A percentile compares a stretch with the other conserved stretches of the same genome.
phyloP scores from a whole-genome alignment of 2,888 invertebrate genomes.

The Drosophila kanekoi region DNA sequence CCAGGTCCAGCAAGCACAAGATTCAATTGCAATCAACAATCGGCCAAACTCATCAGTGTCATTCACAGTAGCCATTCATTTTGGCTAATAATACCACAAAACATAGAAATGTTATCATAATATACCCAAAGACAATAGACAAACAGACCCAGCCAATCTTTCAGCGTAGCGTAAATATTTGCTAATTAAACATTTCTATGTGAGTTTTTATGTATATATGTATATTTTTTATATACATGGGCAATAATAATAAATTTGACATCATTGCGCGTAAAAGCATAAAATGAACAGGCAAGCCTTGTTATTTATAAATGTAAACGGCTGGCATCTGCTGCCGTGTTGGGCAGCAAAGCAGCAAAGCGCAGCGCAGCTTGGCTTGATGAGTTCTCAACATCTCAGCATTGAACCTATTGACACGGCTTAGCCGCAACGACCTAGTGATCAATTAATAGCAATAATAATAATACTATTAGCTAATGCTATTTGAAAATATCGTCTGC shows the following conservation, averaged over 20 bases:
- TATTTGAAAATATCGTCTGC: constrained; percentile 38
- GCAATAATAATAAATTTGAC: constrained; percentile 77
- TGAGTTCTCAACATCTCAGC: constrained; percentile 42
- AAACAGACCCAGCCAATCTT: constrained; percentile 32
- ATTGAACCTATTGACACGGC: constrained; percentile 58
- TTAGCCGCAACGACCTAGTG: constrained; percentile 64
- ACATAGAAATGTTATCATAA: constrained; percentile 50
- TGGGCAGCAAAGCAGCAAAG: constrained; percentile 15
- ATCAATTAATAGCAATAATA: constrained; percentile 69
- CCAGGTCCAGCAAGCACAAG: constrained; percentile 1
- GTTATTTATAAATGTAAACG: constrained; percentile 59
- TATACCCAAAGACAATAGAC: constrained; percentile 41
- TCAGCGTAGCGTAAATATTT: constrained; percentile 66
- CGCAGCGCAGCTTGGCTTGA: constrained; percentile 25
- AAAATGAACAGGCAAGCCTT: constrained; percentile 43
- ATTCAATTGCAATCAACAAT: constrained; percentile 48
- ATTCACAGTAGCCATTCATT: constrained; percentile 48
- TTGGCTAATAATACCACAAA: constrained; percentile 37
- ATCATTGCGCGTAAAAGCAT: constrained; percentile 73
- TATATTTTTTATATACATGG: constrained; percentile 18
- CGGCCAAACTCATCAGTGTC: constrained; percentile 36
- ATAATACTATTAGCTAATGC: constrained; percentile 22
- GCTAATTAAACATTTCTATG: constrained; percentile 75
- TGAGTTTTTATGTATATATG: constrained; percentile 22
- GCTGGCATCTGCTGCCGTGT: constrained; percentile 29